Evolutionary conservation across 2,113 vertebrate genomes (phyloP).

Genomic region (Todiramphus chloris): DNA sequence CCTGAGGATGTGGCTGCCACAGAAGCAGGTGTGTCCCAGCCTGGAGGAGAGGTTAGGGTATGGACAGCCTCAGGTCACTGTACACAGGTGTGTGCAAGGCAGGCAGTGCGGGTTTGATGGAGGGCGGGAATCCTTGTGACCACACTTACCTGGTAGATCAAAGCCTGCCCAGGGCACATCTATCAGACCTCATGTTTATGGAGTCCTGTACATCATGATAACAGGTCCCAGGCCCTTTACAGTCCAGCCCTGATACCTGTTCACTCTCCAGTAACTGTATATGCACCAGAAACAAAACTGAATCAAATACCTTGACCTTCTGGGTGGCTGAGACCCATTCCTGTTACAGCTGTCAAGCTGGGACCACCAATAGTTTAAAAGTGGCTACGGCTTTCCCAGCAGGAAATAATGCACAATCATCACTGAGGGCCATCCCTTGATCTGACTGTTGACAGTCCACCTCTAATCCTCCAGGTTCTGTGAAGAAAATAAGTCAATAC

Average conservation of each 20-base stretch:
- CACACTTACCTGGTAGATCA: neutral
- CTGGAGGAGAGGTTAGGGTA: neutral
- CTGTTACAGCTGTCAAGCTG: neutral
- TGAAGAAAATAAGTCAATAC: accelerated
- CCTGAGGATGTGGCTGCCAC: neutral
- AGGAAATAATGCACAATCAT: neutral
- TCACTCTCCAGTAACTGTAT: neutral
- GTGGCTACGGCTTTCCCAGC: neutral
- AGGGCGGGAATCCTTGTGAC: neutral
- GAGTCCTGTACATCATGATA: neutral
- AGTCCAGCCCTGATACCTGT: neutral
- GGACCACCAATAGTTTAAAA: neutral
- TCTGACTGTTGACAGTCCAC: neutral
- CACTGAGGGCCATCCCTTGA: neutral
- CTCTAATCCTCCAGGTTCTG: neutral
- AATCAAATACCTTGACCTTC: neutral
- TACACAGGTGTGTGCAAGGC: neutral
- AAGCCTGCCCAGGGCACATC: neutral
- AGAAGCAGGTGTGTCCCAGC: neutral
- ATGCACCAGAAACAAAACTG: neutral
- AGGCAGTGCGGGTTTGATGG: neutral
- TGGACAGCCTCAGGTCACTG: accelerated
- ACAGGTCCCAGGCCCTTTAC: neutral
- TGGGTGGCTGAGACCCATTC: neutral
- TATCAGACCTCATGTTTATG: neutral